Evolutionary conservation across 2,113 vertebrate genomes (phyloP).

Genomic region (Lophius piscatorius): DNA sequence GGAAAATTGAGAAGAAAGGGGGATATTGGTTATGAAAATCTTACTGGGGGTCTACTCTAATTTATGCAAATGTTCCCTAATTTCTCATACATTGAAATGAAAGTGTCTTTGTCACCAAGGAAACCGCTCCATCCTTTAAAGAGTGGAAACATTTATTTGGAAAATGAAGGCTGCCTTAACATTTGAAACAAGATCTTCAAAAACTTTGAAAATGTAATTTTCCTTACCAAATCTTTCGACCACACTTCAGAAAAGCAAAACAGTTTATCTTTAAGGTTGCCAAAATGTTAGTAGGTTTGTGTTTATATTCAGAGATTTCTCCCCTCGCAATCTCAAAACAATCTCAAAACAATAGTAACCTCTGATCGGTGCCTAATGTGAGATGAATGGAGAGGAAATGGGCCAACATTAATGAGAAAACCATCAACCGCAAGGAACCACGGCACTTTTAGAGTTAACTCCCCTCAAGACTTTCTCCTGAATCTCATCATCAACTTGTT

Average conservation of each 20-base stretch:
- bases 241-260: too few relatives aligned
- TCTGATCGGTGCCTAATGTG: constrained; percentile 67
- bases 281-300: constrained; percentile 10
- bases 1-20: constrained; percentile 88
- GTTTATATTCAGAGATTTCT: constrained; percentile 24
- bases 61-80: constrained; percentile 67
- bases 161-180: neutral
- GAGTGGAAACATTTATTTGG: neutral
- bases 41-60: constrained; percentile 75
- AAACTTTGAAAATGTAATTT: too few relatives aligned
- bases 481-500: constrained; percentile 29
- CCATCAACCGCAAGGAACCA: constrained; percentile 56
- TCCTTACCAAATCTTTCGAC: too few relatives aligned
- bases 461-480: constrained; percentile 27
- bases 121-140: constrained; percentile 12
- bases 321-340: constrained; percentile 50
- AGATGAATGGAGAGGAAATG: constrained; percentile 73
- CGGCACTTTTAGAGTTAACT: constrained; percentile 21
- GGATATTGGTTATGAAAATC: constrained; percentile 87
- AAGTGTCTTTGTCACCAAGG: constrained; percentile 57
- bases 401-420: constrained; percentile 68
- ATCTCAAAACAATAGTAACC: constrained; percentile 55
- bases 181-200: constrained; percentile 6
- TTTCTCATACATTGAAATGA: constrained; percentile 60
- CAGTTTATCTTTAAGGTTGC: neutral